Evolutionary conservation across 2,888 invertebrate genomes (phyloP).

Genomic region (Acronicta leporina): DNA sequence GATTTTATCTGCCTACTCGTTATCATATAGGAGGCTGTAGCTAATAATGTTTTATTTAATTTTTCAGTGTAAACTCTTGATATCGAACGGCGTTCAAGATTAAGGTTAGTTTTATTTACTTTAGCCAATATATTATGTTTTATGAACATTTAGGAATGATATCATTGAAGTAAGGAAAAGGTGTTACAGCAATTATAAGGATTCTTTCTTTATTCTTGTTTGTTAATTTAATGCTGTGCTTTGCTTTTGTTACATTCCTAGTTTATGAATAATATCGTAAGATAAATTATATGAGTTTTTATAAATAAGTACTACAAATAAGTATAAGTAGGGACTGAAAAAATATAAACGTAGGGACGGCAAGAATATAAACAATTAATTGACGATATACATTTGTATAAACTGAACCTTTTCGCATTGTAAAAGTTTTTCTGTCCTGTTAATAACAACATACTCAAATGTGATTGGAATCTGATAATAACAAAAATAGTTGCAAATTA

Average conservation of each 20-base stretch:
- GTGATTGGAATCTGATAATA: too few species aligned
- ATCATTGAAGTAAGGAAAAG: not conserved
- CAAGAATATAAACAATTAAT: too few species aligned
- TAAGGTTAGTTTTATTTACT: conserved; percentile 31
- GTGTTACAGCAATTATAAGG: conserved; percentile 3
- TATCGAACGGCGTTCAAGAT: conserved; percentile 59
- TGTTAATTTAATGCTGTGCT: conserved; percentile 22
- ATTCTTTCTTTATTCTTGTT: too few species aligned
- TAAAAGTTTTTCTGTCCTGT: too few species aligned
- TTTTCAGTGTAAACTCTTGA: conserved; percentile 74
- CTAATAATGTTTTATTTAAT: conserved; percentile 19
- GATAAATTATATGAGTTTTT: not conserved
- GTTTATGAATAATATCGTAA: conserved; percentile 17
- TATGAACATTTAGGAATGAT: not conserved
- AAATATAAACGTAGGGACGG: not conserved
- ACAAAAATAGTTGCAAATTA: not conserved
- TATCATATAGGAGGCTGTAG: not conserved
- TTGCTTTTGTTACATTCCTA: conserved; percentile 53
- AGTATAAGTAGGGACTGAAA: too few species aligned
- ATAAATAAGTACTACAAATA: not conserved
- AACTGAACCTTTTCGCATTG: not conserved
- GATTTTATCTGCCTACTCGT: too few species aligned
- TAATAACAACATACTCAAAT: too few species aligned
- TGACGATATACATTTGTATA: not conserved
- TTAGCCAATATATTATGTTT: conserved; percentile 22